A percentile compares a stretch with the other conserved stretches of the same genome.
Evolutionary conservation across 2,797 vertebrate genomes (phyloP).

Genomic region (Toxotes lorentzi): DNA sequence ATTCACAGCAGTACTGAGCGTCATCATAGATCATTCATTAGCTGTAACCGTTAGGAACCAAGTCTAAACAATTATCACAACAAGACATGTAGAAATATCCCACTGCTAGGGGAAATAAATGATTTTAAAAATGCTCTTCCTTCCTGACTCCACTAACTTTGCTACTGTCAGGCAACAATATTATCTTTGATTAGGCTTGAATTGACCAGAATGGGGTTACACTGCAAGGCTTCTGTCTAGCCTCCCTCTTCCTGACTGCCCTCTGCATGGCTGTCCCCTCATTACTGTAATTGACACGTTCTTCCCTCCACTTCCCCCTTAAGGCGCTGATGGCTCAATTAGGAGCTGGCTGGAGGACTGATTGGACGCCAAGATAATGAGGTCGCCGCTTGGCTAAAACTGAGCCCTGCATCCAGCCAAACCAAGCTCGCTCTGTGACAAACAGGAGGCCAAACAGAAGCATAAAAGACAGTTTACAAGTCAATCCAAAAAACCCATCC

Average conservation of each 20-base stretch:
- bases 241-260: slow-evolving; percentile 62
- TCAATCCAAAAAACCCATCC: slow-evolving; percentile 29
- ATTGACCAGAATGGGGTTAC: slow-evolving; percentile 56
- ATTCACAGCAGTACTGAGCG: slow-evolving; percentile 22
- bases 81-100: slow-evolving; percentile 32
- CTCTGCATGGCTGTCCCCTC: slow-evolving; percentile 78
- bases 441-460: slow-evolving; percentile 27
- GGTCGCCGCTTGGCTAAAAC: slow-evolving; percentile 65
- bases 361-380: slow-evolving; percentile 79
- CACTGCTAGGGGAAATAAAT: slow-evolving; percentile 26
- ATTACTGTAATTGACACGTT: slow-evolving; percentile 84
- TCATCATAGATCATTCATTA: slow-evolving; percentile 47
- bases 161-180: slow-evolving; percentile 46
- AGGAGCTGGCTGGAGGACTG: slow-evolving; percentile 75
- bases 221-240: slow-evolving; percentile 59
- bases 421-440: slow-evolving; percentile 42
- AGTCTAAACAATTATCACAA: slow-evolving; percentile 54
- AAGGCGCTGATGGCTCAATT: slow-evolving; percentile 83
- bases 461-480: slow-evolving; percentile 26
- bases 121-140: slow-evolving; percentile 50
- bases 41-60: slow-evolving; percentile 24
- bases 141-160: slow-evolving; percentile 40
- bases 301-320: slow-evolving; percentile 73
- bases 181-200: slow-evolving; percentile 66
- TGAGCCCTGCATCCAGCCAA: slow-evolving; percentile 51